Percentiles rank a stretch among this genome's conserved stretches.
phyloP scores from a whole-genome alignment of 2,888 invertebrate genomes.

The Synanthedon vespiformis region DNA sequence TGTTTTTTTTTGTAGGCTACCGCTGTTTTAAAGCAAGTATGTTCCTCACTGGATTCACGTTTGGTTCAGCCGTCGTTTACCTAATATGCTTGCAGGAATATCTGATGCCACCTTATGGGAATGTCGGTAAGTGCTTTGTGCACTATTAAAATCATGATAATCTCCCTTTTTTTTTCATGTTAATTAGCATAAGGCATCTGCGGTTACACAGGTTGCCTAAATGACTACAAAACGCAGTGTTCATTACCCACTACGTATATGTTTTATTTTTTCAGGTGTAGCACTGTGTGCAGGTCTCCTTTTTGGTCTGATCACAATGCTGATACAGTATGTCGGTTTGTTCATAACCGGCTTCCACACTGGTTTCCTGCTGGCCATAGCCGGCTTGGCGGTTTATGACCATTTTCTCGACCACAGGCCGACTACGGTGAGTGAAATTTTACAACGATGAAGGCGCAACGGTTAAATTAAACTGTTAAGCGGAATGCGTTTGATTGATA shows the following conservation, averaged over 20 bases:
- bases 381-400: constrained; percentile 70
- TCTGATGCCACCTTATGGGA: constrained; percentile 81
- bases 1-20: constrained; percentile 77
- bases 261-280: constrained; percentile 65
- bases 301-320: constrained; percentile 84
- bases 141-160: neutral
- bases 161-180: neutral
- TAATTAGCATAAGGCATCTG: no score
- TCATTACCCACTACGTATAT: no score
- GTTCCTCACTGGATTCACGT: constrained; percentile 89
- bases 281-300: constrained; percentile 80
- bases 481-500: no score
- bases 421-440: constrained; percentile 56
- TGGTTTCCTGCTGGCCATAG: constrained; percentile 74
- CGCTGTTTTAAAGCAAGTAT: constrained; percentile 89
- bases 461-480: no score
- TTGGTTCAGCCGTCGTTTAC: constrained; percentile 85
- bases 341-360: constrained; percentile 86
- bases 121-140: constrained; percentile 70
- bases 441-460: no score
- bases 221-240: no score
- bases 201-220: no score
- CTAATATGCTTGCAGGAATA: constrained; percentile 84
- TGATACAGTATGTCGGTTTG: constrained; percentile 84
- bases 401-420: constrained; percentile 70